These are phyloP conservation scores for Thera obeliscata DNA, from an alignment of 2,888 invertebrate species.

Conservation along the genomic window DNA sequence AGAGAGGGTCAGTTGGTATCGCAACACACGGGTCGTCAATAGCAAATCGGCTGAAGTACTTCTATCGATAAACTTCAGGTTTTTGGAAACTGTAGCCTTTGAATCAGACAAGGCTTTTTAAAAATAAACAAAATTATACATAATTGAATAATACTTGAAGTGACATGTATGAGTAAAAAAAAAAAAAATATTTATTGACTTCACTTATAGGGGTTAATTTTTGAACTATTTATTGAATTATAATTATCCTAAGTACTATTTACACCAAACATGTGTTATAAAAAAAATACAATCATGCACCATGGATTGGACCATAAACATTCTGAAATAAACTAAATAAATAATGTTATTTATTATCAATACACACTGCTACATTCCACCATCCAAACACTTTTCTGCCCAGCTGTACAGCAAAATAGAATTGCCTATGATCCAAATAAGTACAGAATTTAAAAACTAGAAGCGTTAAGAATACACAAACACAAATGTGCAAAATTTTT, in stretches of 20 bases:
- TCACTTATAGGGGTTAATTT: background rate
- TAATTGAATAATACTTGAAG: background rate
- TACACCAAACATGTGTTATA: constrained; percentile 7
- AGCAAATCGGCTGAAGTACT: too few relatives aligned
- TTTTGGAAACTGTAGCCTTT: background rate
- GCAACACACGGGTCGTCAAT: too few relatives aligned
- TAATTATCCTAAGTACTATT: constrained; percentile 15
- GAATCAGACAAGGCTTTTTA: background rate
- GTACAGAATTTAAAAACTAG: constrained; percentile 13
- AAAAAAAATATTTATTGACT: background rate
- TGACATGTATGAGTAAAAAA: background rate
- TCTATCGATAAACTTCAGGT: background rate
- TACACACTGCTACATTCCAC: background rate
- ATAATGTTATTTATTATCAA: background rate
- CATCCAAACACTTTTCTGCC: constrained; percentile 2
- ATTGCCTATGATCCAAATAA: constrained; percentile 2
- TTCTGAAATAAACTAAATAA: background rate
- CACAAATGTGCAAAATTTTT: constrained; percentile 7
- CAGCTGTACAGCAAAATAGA: background rate
- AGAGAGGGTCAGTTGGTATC: too few relatives aligned
- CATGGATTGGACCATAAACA: constrained; percentile 4
- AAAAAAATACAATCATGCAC: constrained; percentile 7
- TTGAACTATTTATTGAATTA: constrained; percentile 4
- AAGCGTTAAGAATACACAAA: constrained; percentile 8
- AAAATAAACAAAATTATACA: background rate